A percentile compares a stretch with the other conserved stretches of the same genome.
These are phyloP conservation scores for Pterobdella sp. DNA, from an alignment of 2,888 invertebrate genomes.

Conservation along the genomic window DNA sequence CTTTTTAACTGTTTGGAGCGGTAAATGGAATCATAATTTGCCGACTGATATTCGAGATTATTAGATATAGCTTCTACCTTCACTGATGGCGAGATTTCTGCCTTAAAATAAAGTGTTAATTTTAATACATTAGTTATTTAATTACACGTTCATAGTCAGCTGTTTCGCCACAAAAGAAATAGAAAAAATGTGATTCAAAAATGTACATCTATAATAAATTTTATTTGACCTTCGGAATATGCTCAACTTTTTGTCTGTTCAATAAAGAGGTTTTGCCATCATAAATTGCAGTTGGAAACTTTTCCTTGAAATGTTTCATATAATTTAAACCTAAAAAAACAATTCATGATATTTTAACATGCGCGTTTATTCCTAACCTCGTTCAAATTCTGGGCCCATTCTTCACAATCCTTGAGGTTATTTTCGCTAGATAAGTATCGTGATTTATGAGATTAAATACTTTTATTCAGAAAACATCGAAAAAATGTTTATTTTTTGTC, in stretches of 20 bases:
- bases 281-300: neutral
- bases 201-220: too few relatives aligned
- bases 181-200: too few relatives aligned
- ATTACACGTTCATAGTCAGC: too few relatives aligned
- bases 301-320: neutral
- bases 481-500: too few relatives aligned
- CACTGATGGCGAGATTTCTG: neutral
- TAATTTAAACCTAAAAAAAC: neutral
- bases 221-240: too few relatives aligned
- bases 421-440: too few relatives aligned
- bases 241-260: too few relatives aligned
- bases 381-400: neutral
- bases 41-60: slow-evolving; percentile 4
- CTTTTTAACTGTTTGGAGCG: neutral
- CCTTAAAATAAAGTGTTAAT: too few relatives aligned
- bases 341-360: neutral
- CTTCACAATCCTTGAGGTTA: slow-evolving; percentile 9
- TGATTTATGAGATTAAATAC: too few relatives aligned
- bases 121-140: too few relatives aligned
- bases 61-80: neutral
- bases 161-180: too few relatives aligned
- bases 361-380: neutral
- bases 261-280: neutral
- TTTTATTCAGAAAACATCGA: too few relatives aligned
- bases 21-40: slow-evolving; percentile 13